phyloP scores from a whole-genome alignment of 2,113 vertebrate genomes.

The Chiloscyllium plagiosum region DNA sequence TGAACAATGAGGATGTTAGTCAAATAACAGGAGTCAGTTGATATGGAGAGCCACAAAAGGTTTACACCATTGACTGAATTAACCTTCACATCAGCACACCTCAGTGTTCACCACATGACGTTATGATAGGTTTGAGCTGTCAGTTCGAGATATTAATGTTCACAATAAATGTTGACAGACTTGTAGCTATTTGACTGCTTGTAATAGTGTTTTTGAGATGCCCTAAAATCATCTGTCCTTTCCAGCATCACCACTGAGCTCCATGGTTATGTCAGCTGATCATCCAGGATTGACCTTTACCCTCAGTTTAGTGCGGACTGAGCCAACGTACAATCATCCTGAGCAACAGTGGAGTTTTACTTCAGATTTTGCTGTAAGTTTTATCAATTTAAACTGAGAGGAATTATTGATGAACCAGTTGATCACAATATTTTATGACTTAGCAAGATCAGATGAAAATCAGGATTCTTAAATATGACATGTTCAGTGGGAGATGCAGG shows the following conservation, averaged over 20 bases:
- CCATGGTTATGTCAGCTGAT: constrained; percentile 72
- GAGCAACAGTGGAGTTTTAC: constrained; percentile 85
- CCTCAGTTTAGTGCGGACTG: constrained; percentile 71
- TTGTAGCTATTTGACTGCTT: not conserved
- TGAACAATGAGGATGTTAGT: not conserved
- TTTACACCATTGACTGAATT: not conserved
- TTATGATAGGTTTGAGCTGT: not conserved
- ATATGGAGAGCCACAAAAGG: not conserved
- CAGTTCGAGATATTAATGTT: not conserved
- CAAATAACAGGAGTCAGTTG: not conserved
- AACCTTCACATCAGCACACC: not conserved
- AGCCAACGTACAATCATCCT: constrained; percentile 78
- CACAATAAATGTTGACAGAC: not conserved
- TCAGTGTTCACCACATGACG: not conserved
- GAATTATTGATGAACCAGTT: not conserved
- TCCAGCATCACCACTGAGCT: constrained; percentile 61
- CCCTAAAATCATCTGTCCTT: constrained; percentile 37
- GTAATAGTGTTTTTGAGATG: not conserved
- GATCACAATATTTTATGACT: not conserved
- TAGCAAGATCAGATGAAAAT: not conserved
- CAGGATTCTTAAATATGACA: not conserved
- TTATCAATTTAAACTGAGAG: not conserved
- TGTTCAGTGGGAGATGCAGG: not conserved
- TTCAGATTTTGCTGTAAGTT: constrained; percentile 85
- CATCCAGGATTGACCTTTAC: constrained; percentile 79